Base-by-base conservation (phyloP, 2,797 vertebrate genomes). In the Ctenosaura bakeri region DNA sequence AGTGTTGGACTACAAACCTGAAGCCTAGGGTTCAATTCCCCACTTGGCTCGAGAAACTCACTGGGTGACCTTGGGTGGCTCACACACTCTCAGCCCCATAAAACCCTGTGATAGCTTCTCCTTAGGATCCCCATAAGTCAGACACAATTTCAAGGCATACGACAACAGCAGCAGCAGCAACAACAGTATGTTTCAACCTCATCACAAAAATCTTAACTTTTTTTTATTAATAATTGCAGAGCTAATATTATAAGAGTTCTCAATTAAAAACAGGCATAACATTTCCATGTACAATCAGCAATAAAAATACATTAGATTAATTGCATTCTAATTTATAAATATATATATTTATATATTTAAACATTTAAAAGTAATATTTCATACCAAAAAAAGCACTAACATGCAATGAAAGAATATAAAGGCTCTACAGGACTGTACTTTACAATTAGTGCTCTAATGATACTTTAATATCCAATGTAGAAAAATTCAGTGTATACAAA, bases 271-370 rank as follows among this genome's bases (percentile, higher is more conserved):
- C 94, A 97, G 94, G 89, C 64, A 56, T 96, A 96, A 89, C 92
- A 94, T 96, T 95, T 97, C 96, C 95, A 96, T 94, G 95, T 97
- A 97, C 96, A 96, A 95, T 97, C 93, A 97, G 93, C 97, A 97
- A 97, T 96, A 97, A 97, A 97, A 97, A 98, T 97, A 97, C 96
- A 95, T 96, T 96, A 95, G 96, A 97, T 96, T 97, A 97, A 96
- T 94, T 96, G 95, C 89, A 95, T 95, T 95, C 96, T 97, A 97
- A 94, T 97, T 96, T 95, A 98, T 98, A 98, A 98, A 98, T 98
- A 97, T 95, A 97, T 95, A 82, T 90, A 95, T 92, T 90, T 94
- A 64, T 93, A 94, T 93, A 89, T 94, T 93, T 94, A 92, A 96
- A 89, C 92, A 90, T 26, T 90, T 92, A 83, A 46, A 96, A 90